Evolutionary conservation across 2,797 vertebrate genomes (phyloP).

Genomic region (Valencia hispanica): DNA sequence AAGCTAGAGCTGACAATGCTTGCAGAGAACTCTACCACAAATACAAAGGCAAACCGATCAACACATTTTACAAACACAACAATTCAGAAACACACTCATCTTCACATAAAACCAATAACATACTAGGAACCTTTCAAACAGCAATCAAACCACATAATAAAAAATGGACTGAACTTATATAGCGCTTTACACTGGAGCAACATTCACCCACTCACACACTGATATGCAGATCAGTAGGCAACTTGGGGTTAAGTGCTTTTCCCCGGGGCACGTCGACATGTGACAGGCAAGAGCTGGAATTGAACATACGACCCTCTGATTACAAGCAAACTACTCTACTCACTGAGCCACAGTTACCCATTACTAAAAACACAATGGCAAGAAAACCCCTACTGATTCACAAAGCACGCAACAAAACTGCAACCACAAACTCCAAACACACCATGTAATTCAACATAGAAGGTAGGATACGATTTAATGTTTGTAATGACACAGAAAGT

Average conservation of each 20-base stretch:
- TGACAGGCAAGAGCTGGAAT: too few relatives aligned
- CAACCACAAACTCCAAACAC: not conserved
- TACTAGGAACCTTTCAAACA: not conserved
- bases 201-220: too few relatives aligned
- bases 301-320: too few relatives aligned
- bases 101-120: not conserved
- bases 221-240: too few relatives aligned
- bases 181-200: too few relatives aligned
- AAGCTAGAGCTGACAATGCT: not conserved
- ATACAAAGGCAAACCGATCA: not conserved
- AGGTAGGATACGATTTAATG: not conserved
- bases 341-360: too few relatives aligned
- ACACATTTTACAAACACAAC: not conserved
- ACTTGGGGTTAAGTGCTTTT: too few relatives aligned
- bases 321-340: too few relatives aligned
- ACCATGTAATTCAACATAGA: not conserved
- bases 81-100: not conserved
- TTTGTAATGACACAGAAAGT: slow-evolving; percentile 8
- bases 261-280: too few relatives aligned
- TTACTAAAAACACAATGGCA: not conserved
- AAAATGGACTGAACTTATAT: too few relatives aligned
- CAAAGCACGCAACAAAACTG: not conserved
- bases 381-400: not conserved
- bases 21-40: not conserved
- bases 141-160: not conserved